A percentile compares a stretch with the other conserved stretches of the same genome.
Conservation (phyloP, 2,797 vertebrate genomes). For the Macrochelys suwanniensis region DNA sequence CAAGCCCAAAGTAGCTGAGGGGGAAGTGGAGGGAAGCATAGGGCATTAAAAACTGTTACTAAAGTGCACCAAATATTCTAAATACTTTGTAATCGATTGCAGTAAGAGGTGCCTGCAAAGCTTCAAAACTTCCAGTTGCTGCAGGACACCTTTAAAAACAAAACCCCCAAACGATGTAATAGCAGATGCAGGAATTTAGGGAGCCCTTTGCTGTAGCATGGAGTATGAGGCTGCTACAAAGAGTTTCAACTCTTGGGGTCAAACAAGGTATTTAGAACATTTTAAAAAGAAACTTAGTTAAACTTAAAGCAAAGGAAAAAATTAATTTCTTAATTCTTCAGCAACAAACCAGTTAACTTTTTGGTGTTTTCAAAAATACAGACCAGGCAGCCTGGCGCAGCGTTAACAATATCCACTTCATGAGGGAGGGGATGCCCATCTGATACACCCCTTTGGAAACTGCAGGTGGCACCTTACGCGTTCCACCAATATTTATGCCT, state of each 20-base stretch:
- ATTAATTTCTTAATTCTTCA: slow-evolving; percentile 67
- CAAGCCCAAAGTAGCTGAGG: slow-evolving; percentile 25
- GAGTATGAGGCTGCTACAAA: slow-evolving; percentile 31
- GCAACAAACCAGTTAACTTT: slow-evolving; percentile 72
- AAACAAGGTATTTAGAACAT: slow-evolving; percentile 74
- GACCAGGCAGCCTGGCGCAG: slow-evolving; percentile 69
- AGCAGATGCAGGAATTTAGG: slow-evolving; percentile 35
- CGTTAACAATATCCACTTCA: slow-evolving; percentile 62
- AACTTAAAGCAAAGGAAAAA: slow-evolving; percentile 68
- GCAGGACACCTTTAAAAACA: slow-evolving; percentile 51
- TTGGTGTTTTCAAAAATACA: slow-evolving; percentile 78
- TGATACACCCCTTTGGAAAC: slow-evolving; percentile 66
- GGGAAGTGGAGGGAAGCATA: slow-evolving; percentile 48
- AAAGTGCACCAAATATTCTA: slow-evolving; percentile 77
- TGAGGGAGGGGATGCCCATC: slow-evolving; percentile 46
- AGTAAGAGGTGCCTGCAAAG: slow-evolving; percentile 58
- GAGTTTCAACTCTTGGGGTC: slow-evolving; percentile 39
- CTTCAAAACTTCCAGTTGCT: slow-evolving; percentile 71
- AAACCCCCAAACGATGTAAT: slow-evolving; percentile 51
- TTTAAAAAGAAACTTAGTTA: slow-evolving; percentile 56
- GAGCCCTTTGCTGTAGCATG: slow-evolving; percentile 62
- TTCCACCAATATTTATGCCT: slow-evolving; percentile 64
- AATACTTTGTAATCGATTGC: slow-evolving; percentile 54
- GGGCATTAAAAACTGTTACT: slow-evolving; percentile 70
- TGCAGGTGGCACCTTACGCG: slow-evolving; percentile 39